Conservation (phyloP, 2,888 invertebrate species). For the Melolontha melolontha region DNA sequence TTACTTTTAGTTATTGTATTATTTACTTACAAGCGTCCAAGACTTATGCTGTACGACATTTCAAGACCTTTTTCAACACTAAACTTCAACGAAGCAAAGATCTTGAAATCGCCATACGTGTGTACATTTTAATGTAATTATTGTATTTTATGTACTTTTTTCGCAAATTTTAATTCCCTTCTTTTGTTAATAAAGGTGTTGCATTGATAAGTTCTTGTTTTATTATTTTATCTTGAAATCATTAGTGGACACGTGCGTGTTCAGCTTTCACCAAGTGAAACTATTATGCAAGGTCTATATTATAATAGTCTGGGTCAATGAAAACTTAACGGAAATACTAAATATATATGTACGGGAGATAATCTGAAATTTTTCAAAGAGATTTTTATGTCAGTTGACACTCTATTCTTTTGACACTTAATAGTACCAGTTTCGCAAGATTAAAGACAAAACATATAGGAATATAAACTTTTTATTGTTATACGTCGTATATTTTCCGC, state of each 20-base stretch:
- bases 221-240: conserved; percentile 37
- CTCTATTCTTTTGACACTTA: no score
- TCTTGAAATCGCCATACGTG: conserved; percentile 19
- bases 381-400: no score
- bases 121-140: conserved; percentile 39
- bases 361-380: no score
- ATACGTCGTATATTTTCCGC: no score
- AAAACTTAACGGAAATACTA: no score
- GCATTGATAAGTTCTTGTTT: conserved; percentile 36
- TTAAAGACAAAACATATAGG: no score
- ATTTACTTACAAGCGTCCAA: conserved; percentile 45
- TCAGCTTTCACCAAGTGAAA: conserved; percentile 23
- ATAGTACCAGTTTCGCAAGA: no score
- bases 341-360: no score
- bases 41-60: conserved; percentile 46
- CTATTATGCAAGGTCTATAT: conserved; percentile 1
- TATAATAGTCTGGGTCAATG: conserved; percentile 11
- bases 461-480: no score
- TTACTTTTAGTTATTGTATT: conserved; percentile 49
- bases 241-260: no score
- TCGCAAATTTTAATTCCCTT: conserved; percentile 28
- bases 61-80: conserved; percentile 24
- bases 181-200: conserved; percentile 51
- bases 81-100: conserved; percentile 16
- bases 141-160: conserved; percentile 52